These are phyloP conservation scores for Chondrosia reniformis DNA, from an alignment of 37 sponge, comb jelly and placozoan species.

Conservation along the genomic window DNA sequence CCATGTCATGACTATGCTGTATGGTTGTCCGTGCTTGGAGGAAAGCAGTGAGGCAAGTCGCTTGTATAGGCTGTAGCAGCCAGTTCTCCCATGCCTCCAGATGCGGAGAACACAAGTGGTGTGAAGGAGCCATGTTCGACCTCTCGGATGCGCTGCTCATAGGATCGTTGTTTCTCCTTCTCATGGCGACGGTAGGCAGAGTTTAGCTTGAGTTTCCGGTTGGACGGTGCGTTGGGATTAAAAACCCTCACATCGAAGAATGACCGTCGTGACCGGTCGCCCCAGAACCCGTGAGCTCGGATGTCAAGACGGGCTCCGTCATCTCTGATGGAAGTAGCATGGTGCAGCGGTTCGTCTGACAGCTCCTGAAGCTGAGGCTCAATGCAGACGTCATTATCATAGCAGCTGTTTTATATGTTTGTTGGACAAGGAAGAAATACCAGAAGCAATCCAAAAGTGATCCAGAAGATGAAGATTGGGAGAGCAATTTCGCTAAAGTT, in stretches of 20 bases:
- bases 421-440: too few species aligned
- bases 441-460: too few species aligned
- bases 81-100: constrained; percentile 3
- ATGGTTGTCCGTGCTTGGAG: constrained; percentile 3
- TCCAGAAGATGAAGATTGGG: too few species aligned
- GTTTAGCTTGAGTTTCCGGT: not conserved
- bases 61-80: not conserved
- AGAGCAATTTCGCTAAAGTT: too few species aligned
- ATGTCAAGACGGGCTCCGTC: constrained; percentile 13
- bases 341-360: not conserved
- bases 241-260: constrained; percentile 22
- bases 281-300: constrained; percentile 6
- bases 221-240: not conserved
- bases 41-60: not conserved
- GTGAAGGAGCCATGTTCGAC: constrained; percentile 17
- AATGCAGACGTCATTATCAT: constrained; percentile 4
- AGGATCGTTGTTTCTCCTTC: constrained; percentile 1
- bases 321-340: not conserved
- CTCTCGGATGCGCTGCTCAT: constrained; percentile 14
- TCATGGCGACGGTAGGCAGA: not conserved
- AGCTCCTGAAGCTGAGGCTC: constrained; percentile 8
- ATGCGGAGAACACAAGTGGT: constrained; percentile 13
- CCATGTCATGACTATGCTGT: too few species aligned
- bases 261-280: not conserved
- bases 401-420: too few species aligned